Base-by-base conservation (phyloP, 2,113 vertebrate species). In the Toxotes jaculatrix region DNA sequence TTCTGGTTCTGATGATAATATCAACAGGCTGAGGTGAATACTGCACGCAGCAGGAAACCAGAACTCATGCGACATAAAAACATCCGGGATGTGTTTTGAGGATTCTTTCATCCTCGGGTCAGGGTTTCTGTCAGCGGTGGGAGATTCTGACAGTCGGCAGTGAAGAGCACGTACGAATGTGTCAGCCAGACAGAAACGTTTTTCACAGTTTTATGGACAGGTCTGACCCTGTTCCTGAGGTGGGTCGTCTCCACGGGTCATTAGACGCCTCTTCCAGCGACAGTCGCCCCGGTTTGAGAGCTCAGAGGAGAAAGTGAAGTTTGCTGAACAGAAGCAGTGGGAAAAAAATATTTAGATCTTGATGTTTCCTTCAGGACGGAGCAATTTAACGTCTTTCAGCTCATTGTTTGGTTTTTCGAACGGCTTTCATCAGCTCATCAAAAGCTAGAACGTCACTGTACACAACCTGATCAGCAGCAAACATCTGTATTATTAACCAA, bases 171-270 rank as follows among this genome's bases (percentile, higher is more conserved):
- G 38, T 53, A 12, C 21, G 1, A 1, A 0, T 0, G 38, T 36
- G 74, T 62, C 70, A 38, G 72, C 43, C 38, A 27, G 47, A 70
- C 23, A 14, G 9, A 75, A 43, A 59, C 73, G 51, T 57, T 65
- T 77, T 5, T 45, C 67, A 31, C 70, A 80, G 14, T 36, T 23
- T 16, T 55, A 47, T 64, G 65, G 88, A 87, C 82, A 69, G 74
- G 23, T 32, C 67, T 27, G 84, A 80, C 65, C 79, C 61, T 10
- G 70, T 59, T 42, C 32, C 8, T 1, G 2, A 57, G 49, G 47
- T 21, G 40, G 84, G 77, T 84, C 47, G 21, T 23, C 68, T 84
- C 75, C 62, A 5, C 14, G 53, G 82, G 86, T 77, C 72, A 36
- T 42, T 61, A 27, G 32, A 83, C 62, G 13, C 57, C 49, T 83